These are phyloP conservation scores for Daubentonia madagascariensis DNA, from an alignment of 2,113 vertebrate species.

Conservation along the genomic window DNA sequence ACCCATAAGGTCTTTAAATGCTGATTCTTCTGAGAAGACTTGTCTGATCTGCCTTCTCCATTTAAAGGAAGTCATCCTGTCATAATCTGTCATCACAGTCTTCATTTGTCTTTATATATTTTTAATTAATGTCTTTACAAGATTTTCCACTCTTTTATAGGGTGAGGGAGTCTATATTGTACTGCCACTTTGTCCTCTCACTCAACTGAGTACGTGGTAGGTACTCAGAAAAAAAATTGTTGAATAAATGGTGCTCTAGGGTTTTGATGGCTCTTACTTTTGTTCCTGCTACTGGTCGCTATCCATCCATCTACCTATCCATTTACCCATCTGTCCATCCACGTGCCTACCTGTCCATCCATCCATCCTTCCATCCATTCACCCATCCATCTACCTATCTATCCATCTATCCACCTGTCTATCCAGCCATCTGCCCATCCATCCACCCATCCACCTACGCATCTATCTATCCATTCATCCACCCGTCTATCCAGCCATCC, in stretches of 20 bases:
- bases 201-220: background rate
- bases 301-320: too few species aligned
- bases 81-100: background rate
- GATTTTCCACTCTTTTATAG: background rate
- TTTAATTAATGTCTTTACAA: background rate
- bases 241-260: background rate
- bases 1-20: background rate
- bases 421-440: background rate
- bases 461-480: rapidly evolving
- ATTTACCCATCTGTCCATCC: background rate
- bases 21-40: background rate
- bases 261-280: background rate
- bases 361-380: background rate
- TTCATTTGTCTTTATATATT: background rate
- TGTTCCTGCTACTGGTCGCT: background rate
- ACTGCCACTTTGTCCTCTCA: background rate
- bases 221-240: background rate
- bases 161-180: background rate
- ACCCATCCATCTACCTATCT: background rate
- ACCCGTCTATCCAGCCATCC: background rate
- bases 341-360: background rate
- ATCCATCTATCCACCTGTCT: background rate
- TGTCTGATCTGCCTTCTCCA: background rate
- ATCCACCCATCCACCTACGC: too few species aligned
- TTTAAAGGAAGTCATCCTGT: background rate